phyloP scores from a whole-genome alignment of 2,888 invertebrate genomes.

The Drosophila peninsularis region DNA sequence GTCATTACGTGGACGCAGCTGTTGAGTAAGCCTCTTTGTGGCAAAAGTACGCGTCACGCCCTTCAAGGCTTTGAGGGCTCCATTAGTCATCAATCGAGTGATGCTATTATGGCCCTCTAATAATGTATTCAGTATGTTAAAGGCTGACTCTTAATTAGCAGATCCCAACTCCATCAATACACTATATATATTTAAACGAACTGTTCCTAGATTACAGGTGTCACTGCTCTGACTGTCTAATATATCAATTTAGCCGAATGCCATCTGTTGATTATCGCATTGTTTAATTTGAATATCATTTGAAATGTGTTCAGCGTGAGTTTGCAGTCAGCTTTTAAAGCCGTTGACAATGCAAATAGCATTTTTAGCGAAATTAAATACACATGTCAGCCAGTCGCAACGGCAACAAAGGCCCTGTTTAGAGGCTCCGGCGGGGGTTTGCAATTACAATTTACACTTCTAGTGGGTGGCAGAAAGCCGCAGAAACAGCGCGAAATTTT shows the following conservation, averaged over 20 bases:
- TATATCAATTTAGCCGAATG: neutral
- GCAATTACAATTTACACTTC: slow-evolving; percentile 73
- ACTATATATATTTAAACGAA: neutral
- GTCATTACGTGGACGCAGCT: slow-evolving; percentile 15
- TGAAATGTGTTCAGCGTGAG: slow-evolving; percentile 24
- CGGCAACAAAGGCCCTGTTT: slow-evolving; percentile 22
- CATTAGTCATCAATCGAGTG: neutral
- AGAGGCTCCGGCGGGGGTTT: slow-evolving; percentile 39
- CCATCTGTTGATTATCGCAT: slow-evolving; percentile 24
- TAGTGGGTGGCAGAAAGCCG: slow-evolving; percentile 45
- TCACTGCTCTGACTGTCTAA: neutral
- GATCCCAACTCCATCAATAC: too few species aligned
- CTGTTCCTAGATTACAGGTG: neutral
- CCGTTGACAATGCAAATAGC: slow-evolving; percentile 36
- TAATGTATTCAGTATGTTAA: neutral
- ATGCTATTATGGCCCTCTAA: neutral
- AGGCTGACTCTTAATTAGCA: too few species aligned
- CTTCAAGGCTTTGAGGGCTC: neutral
- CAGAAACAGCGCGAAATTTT: slow-evolving; percentile 31
- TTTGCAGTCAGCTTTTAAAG: slow-evolving; percentile 36
- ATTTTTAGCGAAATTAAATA: slow-evolving; percentile 64
- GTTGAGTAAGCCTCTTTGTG: slow-evolving; percentile 7
- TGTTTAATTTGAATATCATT: slow-evolving; percentile 29
- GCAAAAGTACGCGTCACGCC: slow-evolving; percentile 2
- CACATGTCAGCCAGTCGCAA: slow-evolving; percentile 22